A percentile compares a stretch with the other conserved stretches of the same genome.
Conservation (phyloP, 2,113 vertebrate species). For the Nasalis larvatus region DNA sequence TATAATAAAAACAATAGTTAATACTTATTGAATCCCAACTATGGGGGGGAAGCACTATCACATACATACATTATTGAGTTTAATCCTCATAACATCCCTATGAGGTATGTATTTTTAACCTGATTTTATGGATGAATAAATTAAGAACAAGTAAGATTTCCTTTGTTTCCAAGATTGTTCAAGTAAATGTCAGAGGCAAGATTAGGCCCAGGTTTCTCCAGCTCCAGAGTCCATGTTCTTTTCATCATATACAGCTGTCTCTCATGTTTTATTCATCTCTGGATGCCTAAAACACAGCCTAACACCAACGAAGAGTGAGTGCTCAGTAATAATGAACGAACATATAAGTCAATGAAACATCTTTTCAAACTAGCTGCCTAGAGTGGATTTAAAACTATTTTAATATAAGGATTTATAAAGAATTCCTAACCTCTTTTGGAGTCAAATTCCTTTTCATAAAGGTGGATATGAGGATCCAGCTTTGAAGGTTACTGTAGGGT, state of each 20-base stretch:
- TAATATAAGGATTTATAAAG: slow-evolving; percentile 50
- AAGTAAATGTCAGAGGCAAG: not conserved
- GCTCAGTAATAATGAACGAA: slow-evolving; percentile 23
- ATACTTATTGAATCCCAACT: not conserved
- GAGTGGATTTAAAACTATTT: slow-evolving; percentile 13
- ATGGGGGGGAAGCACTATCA: not conserved
- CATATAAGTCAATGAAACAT: not conserved
- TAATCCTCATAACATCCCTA: not conserved
- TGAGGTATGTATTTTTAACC: not conserved
- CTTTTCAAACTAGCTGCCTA: slow-evolving; percentile 30
- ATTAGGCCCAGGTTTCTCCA: not conserved
- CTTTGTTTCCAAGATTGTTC: not conserved
- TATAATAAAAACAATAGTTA: not conserved
- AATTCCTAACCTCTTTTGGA: not conserved
- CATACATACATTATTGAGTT: not conserved
- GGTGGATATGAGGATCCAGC: not conserved
- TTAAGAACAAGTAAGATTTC: not conserved
- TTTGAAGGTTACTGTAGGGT: not conserved
- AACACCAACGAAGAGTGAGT: not conserved
- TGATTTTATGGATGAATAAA: slow-evolving; percentile 4
- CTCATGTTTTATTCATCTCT: slow-evolving; percentile 1
- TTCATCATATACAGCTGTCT: not conserved
- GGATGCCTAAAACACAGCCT: not conserved
- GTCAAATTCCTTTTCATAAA: slow-evolving; percentile 6
- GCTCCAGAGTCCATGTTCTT: not conserved